Evolutionary conservation across 2,113 vertebrate species (phyloP).

Genomic region (Ptychochromis oligacanthus): DNA sequence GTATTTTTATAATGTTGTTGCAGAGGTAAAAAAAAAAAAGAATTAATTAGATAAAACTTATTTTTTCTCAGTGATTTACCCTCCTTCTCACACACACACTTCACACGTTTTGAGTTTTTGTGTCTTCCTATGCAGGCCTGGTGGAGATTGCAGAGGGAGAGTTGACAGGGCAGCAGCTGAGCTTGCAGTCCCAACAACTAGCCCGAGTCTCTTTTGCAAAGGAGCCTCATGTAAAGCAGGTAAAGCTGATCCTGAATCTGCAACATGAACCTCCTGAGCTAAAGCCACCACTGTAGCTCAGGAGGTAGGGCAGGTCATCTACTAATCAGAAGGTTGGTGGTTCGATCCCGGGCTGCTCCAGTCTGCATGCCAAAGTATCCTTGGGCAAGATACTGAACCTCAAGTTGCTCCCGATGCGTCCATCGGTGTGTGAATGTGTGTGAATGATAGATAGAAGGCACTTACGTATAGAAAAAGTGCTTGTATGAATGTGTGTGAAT

Average conservation of each 20-base stretch:
- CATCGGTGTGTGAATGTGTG: no score
- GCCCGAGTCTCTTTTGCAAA: constrained; percentile 92
- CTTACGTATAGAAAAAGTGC: no score
- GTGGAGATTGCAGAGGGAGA: constrained; percentile 97
- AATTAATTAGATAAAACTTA: background rate
- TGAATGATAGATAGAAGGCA: no score
- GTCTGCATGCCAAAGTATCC: no score
- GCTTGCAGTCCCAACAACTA: constrained; percentile 85
- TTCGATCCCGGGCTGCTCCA: no score
- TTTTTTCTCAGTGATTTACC: background rate
- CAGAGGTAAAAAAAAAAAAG: background rate
- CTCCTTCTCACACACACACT: background rate
- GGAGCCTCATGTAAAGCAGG: constrained; percentile 91
- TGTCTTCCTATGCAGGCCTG: constrained; percentile 80
- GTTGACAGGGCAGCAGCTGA: constrained; percentile 85
- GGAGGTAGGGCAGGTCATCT: no score
- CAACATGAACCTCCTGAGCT: background rate
- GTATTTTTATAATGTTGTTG: background rate
- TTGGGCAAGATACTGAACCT: no score
- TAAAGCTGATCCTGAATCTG: constrained; percentile 42
- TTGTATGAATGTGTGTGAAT: no score
- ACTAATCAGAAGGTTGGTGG: no score
- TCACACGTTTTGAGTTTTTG: background rate
- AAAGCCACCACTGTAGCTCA: no score
- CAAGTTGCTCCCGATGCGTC: no score